Conservation (phyloP, 2,888 invertebrate species). For the Syritta pipiens region DNA sequence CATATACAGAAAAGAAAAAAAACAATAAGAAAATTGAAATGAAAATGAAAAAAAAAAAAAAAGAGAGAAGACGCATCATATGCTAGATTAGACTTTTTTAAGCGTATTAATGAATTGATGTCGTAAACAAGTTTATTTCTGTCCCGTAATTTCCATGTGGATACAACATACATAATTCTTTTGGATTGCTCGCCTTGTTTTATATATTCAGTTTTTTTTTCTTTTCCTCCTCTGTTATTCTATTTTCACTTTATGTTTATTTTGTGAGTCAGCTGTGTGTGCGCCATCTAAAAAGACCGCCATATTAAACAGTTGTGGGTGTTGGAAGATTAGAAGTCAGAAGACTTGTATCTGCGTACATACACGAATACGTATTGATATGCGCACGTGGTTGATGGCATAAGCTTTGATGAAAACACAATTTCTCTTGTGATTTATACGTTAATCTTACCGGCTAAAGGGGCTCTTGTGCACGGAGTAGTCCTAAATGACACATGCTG, state of each 20-base stretch:
- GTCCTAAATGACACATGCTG: neutral
- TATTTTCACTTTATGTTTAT: constrained; percentile 31
- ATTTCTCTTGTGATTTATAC: neutral
- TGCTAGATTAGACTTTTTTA: constrained; percentile 1
- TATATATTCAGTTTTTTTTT: no score
- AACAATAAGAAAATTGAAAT: no score
- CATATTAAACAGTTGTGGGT: constrained; percentile 9
- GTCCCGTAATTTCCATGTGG: constrained; percentile 17
- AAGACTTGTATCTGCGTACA: no score
- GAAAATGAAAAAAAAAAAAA: neutral
- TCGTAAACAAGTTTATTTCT: constrained; percentile 44
- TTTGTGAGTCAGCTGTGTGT: constrained; percentile 50
- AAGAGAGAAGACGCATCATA: neutral
- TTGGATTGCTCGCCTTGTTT: constrained; percentile 2
- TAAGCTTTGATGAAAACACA: neutral
- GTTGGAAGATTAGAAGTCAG: neutral
- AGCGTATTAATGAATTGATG: constrained; percentile 18
- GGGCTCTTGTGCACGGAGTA: neutral
- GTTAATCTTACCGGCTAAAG: neutral
- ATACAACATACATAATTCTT: constrained; percentile 17
- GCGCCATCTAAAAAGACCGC: constrained; percentile 17
- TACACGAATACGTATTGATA: neutral
- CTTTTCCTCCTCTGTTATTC: neutral
- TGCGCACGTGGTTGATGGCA: constrained; percentile 7
- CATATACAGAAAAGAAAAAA: neutral